Conservation (phyloP, 2,113 vertebrate species). For the Physeter macrocephalus region DNA sequence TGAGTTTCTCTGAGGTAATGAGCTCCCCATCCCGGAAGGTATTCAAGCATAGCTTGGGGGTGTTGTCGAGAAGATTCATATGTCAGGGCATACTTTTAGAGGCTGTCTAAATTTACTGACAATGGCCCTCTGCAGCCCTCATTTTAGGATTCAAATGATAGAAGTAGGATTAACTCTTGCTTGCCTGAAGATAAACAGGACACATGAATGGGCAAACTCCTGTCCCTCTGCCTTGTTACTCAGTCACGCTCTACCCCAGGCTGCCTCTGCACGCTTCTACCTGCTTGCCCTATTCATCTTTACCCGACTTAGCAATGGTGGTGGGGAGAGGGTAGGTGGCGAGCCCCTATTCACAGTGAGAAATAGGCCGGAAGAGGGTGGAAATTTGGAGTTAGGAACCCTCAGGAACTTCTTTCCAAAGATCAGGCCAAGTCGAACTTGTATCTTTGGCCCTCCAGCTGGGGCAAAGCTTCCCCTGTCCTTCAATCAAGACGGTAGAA, state of each 20-base stretch:
- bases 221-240: background rate
- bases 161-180: background rate
- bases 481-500: background rate
- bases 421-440: background rate
- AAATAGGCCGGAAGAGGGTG: background rate
- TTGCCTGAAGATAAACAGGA: background rate
- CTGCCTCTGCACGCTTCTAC: background rate
- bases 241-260: background rate
- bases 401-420: background rate
- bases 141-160: background rate
- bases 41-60: background rate
- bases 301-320: too few relatives aligned
- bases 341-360: background rate
- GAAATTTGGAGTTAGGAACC: background rate
- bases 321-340: background rate
- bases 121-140: background rate
- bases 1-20: conserved; percentile 28
- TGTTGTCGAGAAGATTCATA: background rate
- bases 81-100: background rate
- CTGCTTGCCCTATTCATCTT: background rate
- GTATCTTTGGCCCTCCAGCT: background rate
- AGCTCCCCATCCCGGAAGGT: conserved; percentile 24
- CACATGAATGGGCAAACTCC: rapidly evolving
- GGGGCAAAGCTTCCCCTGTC: background rate
- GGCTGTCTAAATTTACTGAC: background rate